Evolutionary conservation across 2,113 vertebrate species (phyloP).

Genomic region (Gallinago undulata): DNA sequence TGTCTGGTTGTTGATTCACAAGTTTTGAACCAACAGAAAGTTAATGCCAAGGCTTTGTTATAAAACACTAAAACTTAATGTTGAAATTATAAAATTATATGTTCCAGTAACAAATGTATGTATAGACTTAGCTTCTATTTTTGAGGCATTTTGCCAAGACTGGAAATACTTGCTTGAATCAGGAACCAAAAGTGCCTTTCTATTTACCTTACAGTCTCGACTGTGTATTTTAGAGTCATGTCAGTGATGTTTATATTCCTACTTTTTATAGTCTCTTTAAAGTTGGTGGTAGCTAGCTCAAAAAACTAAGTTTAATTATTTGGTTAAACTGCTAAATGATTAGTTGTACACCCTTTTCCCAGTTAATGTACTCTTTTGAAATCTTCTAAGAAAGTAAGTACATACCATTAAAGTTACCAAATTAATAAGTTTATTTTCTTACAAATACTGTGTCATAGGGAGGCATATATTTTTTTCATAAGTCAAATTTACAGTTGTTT

Average conservation of each 20-base stretch:
- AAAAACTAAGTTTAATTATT: not conserved
- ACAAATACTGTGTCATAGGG: not conserved
- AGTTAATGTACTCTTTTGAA: not conserved
- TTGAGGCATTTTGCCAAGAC: not conserved
- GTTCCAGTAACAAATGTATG: not conserved
- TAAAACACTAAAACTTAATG: not conserved
- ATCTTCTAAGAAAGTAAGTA: not conserved
- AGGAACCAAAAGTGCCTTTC: conserved; percentile 15
- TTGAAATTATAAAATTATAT: not conserved
- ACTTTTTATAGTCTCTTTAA: conserved; percentile 10
- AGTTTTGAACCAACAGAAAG: not conserved
- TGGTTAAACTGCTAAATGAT: not conserved
- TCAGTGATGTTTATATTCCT: not conserved
- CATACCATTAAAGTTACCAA: not conserved
- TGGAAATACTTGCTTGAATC: conserved; percentile 16
- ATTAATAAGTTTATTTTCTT: conserved; percentile 42
- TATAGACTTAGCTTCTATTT: not conserved
- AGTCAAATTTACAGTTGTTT: conserved; percentile 13
- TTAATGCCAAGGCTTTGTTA: not conserved
- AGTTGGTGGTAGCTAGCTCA: not conserved
- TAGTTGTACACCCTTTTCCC: not conserved
- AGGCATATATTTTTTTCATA: not conserved
- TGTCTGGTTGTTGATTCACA: not conserved
- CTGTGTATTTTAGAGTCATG: not conserved
- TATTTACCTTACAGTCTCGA: not conserved